These are phyloP conservation scores for Antechinus flavipes DNA, from an alignment of 2,113 vertebrate genomes.

Conservation along the genomic window DNA sequence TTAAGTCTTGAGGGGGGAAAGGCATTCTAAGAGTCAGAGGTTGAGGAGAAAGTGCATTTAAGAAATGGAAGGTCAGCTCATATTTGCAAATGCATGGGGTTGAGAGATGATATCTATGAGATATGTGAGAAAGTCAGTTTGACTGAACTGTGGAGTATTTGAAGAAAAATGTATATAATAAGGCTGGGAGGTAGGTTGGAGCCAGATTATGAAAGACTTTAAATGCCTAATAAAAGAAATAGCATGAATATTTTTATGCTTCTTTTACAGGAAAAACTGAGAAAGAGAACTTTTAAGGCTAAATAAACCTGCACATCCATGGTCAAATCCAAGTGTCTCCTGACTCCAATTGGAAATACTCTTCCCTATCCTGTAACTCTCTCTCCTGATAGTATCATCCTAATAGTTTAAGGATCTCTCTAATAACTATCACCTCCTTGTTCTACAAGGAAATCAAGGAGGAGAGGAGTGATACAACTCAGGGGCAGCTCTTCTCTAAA, in stretches of 20 bases:
- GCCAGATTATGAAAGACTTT: background rate
- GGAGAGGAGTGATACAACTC: background rate
- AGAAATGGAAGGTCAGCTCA: background rate
- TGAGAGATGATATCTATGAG: background rate
- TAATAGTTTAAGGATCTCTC: background rate
- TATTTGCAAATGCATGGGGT: background rate
- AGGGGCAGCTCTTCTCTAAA: slow-evolving; percentile 51
- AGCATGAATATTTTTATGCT: background rate
- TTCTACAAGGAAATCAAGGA: background rate
- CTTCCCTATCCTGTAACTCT: background rate
- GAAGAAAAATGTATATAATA: background rate
- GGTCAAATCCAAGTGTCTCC: background rate
- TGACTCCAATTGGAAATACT: background rate
- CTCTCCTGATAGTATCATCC: background rate
- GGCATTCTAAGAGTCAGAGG: background rate
- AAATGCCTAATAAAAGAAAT: background rate
- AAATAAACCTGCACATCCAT: background rate
- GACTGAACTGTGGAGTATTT: background rate
- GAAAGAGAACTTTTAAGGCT: background rate
- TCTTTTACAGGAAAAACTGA: background rate
- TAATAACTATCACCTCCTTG: background rate
- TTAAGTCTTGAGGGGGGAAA: background rate
- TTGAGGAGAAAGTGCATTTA: background rate
- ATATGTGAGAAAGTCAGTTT: background rate
- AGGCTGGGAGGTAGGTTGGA: background rate